Evolutionary conservation across 2,888 invertebrate genomes (phyloP), one percentile per base, ranked within the genome.

Genomic region (Perizoma flavofasciatum): DNA sequence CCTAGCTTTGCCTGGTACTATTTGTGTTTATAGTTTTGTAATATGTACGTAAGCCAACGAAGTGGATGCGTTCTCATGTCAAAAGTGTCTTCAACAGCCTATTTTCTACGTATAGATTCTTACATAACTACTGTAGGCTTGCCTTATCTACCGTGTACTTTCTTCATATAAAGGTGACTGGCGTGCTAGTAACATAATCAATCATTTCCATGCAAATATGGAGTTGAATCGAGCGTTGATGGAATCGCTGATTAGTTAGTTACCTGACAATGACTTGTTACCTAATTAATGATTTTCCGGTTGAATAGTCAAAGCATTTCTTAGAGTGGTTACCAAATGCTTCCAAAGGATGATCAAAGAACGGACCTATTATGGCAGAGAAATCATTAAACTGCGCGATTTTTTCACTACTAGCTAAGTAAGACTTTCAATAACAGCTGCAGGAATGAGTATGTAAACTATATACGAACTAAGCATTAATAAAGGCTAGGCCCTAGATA

Each of bases 1-100:
- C 32, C 53, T 45, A 58, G 58, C 58, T 52, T n/a, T 54, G 6
- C 46, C 35, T 11, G 41, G 43, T 50, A 33, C 47, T 22, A 56
- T 41, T 22, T 5, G 22, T 47, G 44, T 49, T 33, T 37, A 53
- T 49, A 35, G 45, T 54, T 50, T 61, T 47, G 57, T 48, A 61
- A 61, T 47, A 73, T 74, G 74, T 47, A 73, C 74, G 74, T 72
- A 74, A 76, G 1, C 22, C 22, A 22, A 1, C 69, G 67, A 65
- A 69, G 61, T 67, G 55, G 72, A 73, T 71, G 63, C 65, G 68
- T 74, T 81, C 78, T 74, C 80, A 81, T 79, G 75, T 78, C 77
- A 78, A 76, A 71, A 68, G 66, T 65, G 66, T 58, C 58, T 49
- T 68, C 48, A 50, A 58, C 64, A 57, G 53, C 60, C 62, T 61